Conservation (phyloP, 2,113 vertebrate species). For the Raja brachyura region DNA sequence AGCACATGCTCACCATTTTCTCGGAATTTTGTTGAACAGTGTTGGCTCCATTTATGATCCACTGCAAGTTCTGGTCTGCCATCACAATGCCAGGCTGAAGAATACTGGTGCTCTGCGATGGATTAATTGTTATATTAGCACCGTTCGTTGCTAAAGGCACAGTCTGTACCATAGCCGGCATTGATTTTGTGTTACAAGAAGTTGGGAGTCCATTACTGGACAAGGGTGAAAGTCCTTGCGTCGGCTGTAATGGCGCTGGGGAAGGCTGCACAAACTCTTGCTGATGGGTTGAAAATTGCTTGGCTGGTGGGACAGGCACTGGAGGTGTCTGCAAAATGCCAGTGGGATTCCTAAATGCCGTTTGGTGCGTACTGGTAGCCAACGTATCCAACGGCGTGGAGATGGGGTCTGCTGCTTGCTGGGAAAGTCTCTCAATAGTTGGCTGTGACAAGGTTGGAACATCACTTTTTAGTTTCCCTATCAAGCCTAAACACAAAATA, state of each 20-base stretch:
- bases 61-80: slow-evolving; percentile 93
- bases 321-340: slow-evolving; percentile 69
- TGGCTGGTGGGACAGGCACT: slow-evolving; percentile 68
- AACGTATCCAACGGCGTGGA: slow-evolving; percentile 46
- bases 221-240: slow-evolving; percentile 60
- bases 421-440: slow-evolving; percentile 60
- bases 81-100: slow-evolving; percentile 85
- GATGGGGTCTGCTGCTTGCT: slow-evolving; percentile 52
- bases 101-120: slow-evolving; percentile 71
- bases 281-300: slow-evolving; percentile 67
- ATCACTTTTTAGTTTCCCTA: too few relatives aligned
- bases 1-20: slow-evolving; percentile 69
- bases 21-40: slow-evolving; percentile 75
- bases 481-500: too few relatives aligned
- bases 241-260: slow-evolving; percentile 53
- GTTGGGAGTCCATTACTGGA: slow-evolving; percentile 51
- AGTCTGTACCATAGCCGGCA: slow-evolving; percentile 68
- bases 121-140: slow-evolving; percentile 64
- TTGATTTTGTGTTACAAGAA: slow-evolving; percentile 56
- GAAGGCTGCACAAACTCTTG: slow-evolving; percentile 69
- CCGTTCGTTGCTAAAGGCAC: slow-evolving; percentile 72
- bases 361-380: slow-evolving; percentile 56
- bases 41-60: slow-evolving; percentile 88
- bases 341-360: slow-evolving; percentile 62
- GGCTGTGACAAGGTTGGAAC: slow-evolving; percentile 58